These are phyloP conservation scores for Triplophysa dalaica DNA, from an alignment of 2,113 vertebrate genomes.

Conservation along the genomic window DNA sequence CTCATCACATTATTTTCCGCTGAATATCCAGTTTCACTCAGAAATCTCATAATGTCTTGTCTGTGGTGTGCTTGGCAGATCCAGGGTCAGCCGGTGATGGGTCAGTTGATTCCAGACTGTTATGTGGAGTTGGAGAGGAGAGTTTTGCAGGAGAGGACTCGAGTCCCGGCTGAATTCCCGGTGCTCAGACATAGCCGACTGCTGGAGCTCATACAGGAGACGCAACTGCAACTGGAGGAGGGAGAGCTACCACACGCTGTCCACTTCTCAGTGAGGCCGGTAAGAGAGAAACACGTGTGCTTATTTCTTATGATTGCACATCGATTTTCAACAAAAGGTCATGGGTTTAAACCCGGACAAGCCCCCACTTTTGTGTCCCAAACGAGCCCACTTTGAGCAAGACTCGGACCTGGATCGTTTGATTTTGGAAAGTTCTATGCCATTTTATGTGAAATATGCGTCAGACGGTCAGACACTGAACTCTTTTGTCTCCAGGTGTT, in stretches of 20 bases:
- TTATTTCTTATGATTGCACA: not conserved
- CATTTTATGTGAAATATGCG: not conserved
- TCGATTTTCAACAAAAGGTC: no score
- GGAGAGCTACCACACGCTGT: constrained; percentile 89
- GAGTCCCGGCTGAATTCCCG: constrained; percentile 84
- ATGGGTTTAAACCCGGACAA: no score
- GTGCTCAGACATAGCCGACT: constrained; percentile 82
- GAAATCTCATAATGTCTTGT: not conserved
- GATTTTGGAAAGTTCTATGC: not conserved
- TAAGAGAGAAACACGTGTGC: constrained; percentile 59
- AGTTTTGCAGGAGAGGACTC: constrained; percentile 80
- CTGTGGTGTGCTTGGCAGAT: constrained; percentile 69
- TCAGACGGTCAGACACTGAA: not conserved
- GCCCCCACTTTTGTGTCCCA: no score
- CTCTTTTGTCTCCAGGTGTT: constrained; percentile 74
- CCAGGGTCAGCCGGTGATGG: constrained; percentile 91
- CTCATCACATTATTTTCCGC: not conserved
- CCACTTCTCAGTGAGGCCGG: constrained; percentile 95
- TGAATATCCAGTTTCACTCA: not conserved
- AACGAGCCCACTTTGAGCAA: no score
- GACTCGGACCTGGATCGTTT: not conserved
- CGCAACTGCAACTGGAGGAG: constrained; percentile 88
- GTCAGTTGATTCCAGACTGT: constrained; percentile 93
- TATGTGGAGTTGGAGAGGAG: constrained; percentile 91
- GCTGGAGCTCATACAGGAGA: constrained; percentile 83